These are phyloP conservation scores for Camponotus pennsylvanicus DNA, from an alignment of 1,140 invertebrate species.

Conservation along the genomic window DNA sequence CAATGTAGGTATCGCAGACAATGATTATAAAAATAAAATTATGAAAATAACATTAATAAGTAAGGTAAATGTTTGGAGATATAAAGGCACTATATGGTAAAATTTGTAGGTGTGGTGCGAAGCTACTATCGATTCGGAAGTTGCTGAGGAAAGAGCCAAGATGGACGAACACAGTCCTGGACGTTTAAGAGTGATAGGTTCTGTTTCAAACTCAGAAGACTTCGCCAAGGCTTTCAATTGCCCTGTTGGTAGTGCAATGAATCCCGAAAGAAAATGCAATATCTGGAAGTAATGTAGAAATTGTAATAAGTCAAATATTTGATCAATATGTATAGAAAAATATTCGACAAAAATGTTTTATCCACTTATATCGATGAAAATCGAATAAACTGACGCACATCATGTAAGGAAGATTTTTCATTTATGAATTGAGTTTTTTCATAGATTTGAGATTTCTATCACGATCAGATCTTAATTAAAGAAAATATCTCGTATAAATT, in stretches of 20 bases:
- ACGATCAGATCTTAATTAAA: background rate
- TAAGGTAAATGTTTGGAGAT: background rate
- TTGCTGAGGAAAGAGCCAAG: fast-evolving
- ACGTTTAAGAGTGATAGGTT: slow-evolving; percentile 62
- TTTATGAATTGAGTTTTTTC: background rate
- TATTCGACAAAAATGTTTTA: slow-evolving; percentile 1
- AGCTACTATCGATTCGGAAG: background rate
- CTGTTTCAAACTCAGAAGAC: slow-evolving; percentile 53
- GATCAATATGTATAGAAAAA: background rate
- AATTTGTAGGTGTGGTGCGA: slow-evolving; percentile 64
- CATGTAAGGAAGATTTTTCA: background rate
- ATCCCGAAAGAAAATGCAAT: slow-evolving; percentile 67
- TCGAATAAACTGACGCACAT: background rate
- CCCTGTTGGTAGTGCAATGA: slow-evolving; percentile 63
- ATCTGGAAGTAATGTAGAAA: slow-evolving; percentile 54
- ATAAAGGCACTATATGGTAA: background rate
- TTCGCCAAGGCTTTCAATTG: slow-evolving; percentile 63
- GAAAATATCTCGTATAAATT: background rate
- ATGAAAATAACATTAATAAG: background rate
- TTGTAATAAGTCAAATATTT: background rate
- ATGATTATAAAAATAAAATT: background rate
- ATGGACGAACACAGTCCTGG: slow-evolving; percentile 51
- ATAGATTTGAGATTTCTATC: background rate
- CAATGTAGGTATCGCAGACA: slow-evolving; percentile 36
- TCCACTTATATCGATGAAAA: background rate